Percentiles rank a stretch among this genome's conserved stretches.
Evolutionary conservation across 2,797 vertebrate genomes (phyloP).

Genomic region (Dicrostonyx torquatus): DNA sequence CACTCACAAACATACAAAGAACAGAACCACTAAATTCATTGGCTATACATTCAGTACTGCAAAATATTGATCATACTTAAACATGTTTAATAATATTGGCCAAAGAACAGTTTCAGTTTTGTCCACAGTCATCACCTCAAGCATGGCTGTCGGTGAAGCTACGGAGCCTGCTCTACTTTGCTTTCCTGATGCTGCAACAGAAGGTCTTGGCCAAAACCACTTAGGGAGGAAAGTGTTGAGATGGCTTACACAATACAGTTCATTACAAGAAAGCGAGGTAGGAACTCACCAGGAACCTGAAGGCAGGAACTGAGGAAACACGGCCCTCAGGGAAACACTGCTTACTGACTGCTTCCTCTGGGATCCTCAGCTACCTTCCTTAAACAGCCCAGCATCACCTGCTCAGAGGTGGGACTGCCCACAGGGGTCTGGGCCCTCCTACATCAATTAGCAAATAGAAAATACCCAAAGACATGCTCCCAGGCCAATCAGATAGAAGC

Average conservation of each 20-base stretch:
- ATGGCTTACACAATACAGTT: not conserved
- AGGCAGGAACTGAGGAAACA: not conserved
- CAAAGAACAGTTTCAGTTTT: constrained; percentile 39
- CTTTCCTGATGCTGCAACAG: not conserved
- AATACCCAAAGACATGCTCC: not conserved
- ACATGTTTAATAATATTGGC: not conserved
- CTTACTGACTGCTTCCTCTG: not conserved
- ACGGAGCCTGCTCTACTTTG: not conserved
- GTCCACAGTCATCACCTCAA: constrained; percentile 16
- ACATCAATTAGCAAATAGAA: not conserved
- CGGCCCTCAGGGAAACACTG: not conserved
- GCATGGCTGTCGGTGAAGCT: constrained; percentile 4
- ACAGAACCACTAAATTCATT: not conserved
- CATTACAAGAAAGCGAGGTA: not conserved
- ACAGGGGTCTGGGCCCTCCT: not conserved
- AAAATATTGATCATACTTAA: constrained; percentile 30
- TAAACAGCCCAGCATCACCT: not conserved
- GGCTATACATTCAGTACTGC: not conserved
- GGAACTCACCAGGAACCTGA: not conserved
- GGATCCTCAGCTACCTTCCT: not conserved
- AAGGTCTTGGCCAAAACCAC: not conserved
- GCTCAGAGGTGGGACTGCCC: not conserved
- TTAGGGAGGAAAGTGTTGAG: not conserved
- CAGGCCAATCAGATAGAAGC: not conserved
- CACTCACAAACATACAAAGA: not conserved